A percentile compares a stretch with the other conserved stretches of the same genome.
Evolutionary conservation across 2,888 invertebrate genomes (phyloP).

Genomic region (Spicauda simplicius): DNA sequence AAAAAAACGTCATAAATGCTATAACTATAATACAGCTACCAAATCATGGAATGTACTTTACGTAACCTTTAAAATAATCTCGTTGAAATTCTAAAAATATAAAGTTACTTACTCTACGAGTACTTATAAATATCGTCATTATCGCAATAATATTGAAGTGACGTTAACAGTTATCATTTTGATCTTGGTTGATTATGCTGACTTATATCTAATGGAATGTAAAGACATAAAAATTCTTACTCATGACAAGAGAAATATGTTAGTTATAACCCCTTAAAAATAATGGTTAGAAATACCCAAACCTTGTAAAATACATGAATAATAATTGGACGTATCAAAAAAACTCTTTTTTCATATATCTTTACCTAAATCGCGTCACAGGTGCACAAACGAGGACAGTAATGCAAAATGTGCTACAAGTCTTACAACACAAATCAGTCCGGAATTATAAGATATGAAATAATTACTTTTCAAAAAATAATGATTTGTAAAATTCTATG

Average conservation of each 20-base stretch:
- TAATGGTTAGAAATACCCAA: conserved; percentile 80
- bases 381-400: conserved; percentile 18
- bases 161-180: conserved; percentile 30
- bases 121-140: conserved; percentile 45
- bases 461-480: conserved; percentile 30
- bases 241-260: conserved; percentile 58
- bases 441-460: conserved; percentile 20
- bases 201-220: conserved; percentile 78
- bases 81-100: conserved; percentile 55
- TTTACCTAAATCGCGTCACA: conserved; percentile 26
- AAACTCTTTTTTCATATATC: conserved; percentile 28
- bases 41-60: conserved; percentile 68
- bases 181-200: conserved; percentile 67
- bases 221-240: conserved; percentile 53
- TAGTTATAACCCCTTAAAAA: conserved; percentile 74
- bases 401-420: conserved; percentile 23
- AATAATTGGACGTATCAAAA: conserved; percentile 44
- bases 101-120: conserved; percentile 50
- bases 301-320: conserved; percentile 69
- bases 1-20: conserved; percentile 74
- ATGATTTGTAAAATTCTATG: conserved; percentile 36
- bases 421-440: conserved; percentile 32
- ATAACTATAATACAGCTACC: conserved; percentile 74
- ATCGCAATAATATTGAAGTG: conserved; percentile 44
- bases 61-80: conserved; percentile 67